Percentiles rank a stretch among this genome's conserved stretches.
Conservation (phyloP, 2,797 vertebrate genomes). For the Gymnoscopelus microlampas region DNA sequence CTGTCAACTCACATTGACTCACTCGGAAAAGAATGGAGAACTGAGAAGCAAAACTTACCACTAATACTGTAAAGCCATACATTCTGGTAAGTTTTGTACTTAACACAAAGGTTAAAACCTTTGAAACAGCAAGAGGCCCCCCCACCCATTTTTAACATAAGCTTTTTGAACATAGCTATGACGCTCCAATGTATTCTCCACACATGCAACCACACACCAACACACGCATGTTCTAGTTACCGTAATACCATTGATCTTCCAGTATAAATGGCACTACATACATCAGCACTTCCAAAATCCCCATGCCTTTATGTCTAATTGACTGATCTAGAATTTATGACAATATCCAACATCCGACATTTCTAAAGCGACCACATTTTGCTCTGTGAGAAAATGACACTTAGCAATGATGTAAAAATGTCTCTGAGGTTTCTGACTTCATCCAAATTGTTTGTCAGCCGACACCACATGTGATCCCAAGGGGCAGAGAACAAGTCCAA, state of each 20-base stretch:
- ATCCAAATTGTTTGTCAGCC: constrained; percentile 15
- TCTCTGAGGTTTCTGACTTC: constrained; percentile 16
- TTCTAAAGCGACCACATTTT: constrained; percentile 8
- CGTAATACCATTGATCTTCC: not conserved
- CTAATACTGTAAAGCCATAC: not conserved
- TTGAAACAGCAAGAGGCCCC: too few relatives aligned
- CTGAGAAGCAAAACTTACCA: constrained; percentile 3
- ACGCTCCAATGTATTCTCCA: not conserved
- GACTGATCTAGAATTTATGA: not conserved
- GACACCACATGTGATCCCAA: constrained; percentile 35
- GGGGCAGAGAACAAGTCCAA: constrained; percentile 11
- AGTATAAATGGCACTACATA: not conserved
- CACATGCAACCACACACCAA: not conserved
- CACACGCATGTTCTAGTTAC: not conserved
- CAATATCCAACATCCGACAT: not conserved
- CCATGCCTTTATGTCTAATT: not conserved
- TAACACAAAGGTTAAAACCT: too few relatives aligned
- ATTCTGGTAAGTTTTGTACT: not conserved
- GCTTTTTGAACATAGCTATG: too few relatives aligned
- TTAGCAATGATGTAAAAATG: constrained; percentile 10
- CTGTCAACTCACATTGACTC: not conserved
- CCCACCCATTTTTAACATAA: too few relatives aligned
- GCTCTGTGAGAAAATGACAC: not conserved
- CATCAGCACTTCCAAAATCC: not conserved
- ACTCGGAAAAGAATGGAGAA: constrained; percentile 2